Conservation (phyloP, 2,888 invertebrate species). For the Sinhomidia bicolor region DNA sequence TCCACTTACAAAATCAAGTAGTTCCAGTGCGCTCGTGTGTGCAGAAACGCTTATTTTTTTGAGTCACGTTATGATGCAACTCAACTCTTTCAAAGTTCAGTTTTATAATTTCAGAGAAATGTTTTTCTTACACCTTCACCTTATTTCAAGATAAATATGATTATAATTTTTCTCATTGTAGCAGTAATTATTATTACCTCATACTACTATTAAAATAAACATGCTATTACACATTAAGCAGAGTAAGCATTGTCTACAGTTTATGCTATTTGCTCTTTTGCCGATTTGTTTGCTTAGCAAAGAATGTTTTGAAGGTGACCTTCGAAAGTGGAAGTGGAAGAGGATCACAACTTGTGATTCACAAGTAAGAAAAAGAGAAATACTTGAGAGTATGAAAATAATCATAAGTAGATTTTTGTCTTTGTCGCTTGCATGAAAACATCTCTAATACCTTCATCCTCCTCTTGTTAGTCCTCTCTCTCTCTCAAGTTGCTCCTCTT, state of each 20-base stretch:
- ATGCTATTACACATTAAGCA: neutral
- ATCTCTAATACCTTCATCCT: slow-evolving; percentile 16
- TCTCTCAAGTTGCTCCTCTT: no score
- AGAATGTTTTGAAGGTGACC: slow-evolving; percentile 24
- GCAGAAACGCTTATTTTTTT: no score
- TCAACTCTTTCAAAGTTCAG: no score
- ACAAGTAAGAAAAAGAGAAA: slow-evolving; percentile 11
- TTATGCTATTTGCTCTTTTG: neutral
- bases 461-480: slow-evolving; percentile 35
- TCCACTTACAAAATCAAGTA: no score
- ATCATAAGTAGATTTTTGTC: slow-evolving; percentile 63
- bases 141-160: no score
- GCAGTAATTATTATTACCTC: neutral
- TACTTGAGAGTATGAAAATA: slow-evolving; percentile 60
- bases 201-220: neutral
- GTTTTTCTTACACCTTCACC: no score
- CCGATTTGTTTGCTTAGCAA: slow-evolving; percentile 42
- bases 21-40: no score
- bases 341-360: slow-evolving; percentile 35
- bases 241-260: neutral
- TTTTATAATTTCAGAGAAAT: no score
- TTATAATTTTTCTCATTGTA: no score
- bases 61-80: no score
- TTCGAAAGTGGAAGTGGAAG: slow-evolving; percentile 48
- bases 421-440: slow-evolving; percentile 56